Evolutionary conservation across 2,113 vertebrate genomes (phyloP).

Genomic region (Capreolus pygargus): DNA sequence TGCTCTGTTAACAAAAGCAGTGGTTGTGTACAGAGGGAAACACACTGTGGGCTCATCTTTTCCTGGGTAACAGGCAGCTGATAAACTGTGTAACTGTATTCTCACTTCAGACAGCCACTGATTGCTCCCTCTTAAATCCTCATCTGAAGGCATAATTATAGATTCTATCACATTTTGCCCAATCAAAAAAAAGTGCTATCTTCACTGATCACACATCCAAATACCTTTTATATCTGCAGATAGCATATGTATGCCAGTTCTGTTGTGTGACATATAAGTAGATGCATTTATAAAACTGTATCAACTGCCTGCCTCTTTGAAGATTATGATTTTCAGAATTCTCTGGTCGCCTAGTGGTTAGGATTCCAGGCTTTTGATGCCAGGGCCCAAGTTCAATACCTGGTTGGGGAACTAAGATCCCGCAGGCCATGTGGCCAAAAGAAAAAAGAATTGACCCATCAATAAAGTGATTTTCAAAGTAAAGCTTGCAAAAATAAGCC

Average conservation of each 20-base stretch:
- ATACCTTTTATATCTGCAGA: background rate
- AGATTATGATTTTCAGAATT: background rate
- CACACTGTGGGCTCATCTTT: background rate
- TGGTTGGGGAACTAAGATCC: background rate
- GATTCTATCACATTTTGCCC: background rate
- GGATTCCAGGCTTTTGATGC: background rate
- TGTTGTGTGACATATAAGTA: background rate
- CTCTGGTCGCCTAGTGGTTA: background rate
- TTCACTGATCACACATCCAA: background rate
- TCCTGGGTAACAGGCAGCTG: background rate
- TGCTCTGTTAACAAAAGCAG: background rate
- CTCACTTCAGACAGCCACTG: background rate
- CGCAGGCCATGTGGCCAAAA: background rate
- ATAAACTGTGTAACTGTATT: background rate
- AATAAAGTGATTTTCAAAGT: background rate
- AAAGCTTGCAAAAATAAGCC: conserved; percentile 20
- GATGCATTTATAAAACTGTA: conserved; percentile 2
- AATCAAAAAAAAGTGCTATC: conserved; percentile 9
- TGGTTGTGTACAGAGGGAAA: background rate
- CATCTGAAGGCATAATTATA: background rate
- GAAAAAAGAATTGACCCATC: background rate
- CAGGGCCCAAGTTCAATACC: background rate
- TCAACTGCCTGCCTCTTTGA: conserved; percentile 16
- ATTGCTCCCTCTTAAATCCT: background rate
- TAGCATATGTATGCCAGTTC: background rate